Percentiles rank a stretch among this genome's conserved stretches.
Conservation (phyloP, 92 coral and sea anemone species). For the Palythoa caribaeorum region DNA sequence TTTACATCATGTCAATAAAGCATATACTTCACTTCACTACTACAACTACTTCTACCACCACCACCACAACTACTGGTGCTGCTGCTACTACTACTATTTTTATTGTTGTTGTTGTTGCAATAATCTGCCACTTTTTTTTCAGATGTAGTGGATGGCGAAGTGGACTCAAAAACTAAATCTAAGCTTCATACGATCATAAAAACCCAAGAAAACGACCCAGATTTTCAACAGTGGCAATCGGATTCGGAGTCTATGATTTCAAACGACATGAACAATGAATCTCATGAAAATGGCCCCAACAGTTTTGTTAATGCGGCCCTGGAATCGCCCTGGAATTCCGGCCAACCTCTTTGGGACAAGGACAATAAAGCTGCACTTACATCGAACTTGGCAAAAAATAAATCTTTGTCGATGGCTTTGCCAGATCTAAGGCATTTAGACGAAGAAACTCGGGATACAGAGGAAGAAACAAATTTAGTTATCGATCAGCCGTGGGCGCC, state of each 20-base stretch:
- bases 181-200: slow-evolving; percentile 75
- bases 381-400: slow-evolving; percentile 84
- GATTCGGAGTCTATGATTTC: slow-evolving; percentile 76
- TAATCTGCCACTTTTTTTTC: slow-evolving; percentile 38
- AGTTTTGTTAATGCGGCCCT: slow-evolving; percentile 2
- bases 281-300: neutral
- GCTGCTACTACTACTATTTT: neutral
- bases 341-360: slow-evolving; percentile 58
- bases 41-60: neutral
- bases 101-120: neutral
- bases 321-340: slow-evolving; percentile 34
- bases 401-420: slow-evolving; percentile 87
- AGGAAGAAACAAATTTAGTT: slow-evolving; percentile 2
- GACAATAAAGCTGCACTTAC: slow-evolving; percentile 49
- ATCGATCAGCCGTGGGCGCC: slow-evolving; percentile 60
- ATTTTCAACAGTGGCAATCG: slow-evolving; percentile 79
- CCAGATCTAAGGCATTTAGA: slow-evolving; percentile 85
- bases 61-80: neutral
- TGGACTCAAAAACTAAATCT: slow-evolving; percentile 69
- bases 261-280: slow-evolving; percentile 5
- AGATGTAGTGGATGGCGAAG: slow-evolving; percentile 61
- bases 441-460: slow-evolving; percentile 46
- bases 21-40: neutral
- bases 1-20: no score
- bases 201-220: slow-evolving; percentile 85